These are phyloP conservation scores for Caenorhabditis sinica DNA, from an alignment of 2,888 invertebrate species.

Conservation along the genomic window DNA sequence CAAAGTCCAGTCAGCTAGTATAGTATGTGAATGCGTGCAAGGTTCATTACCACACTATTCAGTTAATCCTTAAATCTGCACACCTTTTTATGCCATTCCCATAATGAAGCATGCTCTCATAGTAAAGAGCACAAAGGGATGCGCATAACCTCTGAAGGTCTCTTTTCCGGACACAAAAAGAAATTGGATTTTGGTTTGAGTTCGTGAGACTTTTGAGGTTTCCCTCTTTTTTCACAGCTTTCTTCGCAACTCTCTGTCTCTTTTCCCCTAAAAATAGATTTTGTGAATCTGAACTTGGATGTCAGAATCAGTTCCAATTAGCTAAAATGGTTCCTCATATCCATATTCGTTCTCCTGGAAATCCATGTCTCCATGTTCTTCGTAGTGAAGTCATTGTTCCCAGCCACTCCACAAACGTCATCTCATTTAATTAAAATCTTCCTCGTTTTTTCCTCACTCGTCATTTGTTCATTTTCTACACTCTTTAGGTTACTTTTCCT, in stretches of 20 bases:
- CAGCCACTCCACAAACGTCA: conserved; percentile 39
- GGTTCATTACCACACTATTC: conserved; percentile 49
- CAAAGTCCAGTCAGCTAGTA: conserved; percentile 27
- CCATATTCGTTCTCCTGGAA: too few species aligned
- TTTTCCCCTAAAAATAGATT: conserved; percentile 22
- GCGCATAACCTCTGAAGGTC: not conserved
- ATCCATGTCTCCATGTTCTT: too few species aligned
- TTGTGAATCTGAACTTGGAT: not conserved
- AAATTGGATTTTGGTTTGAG: conserved; percentile 43
- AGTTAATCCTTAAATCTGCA: conserved; percentile 35
- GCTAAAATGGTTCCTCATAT: too few species aligned
- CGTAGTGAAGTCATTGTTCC: too few species aligned
- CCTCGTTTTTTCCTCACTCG: not conserved
- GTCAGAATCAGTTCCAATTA: not conserved
- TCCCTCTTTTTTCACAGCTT: conserved; percentile 1
- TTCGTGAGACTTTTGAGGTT: conserved; percentile 34
- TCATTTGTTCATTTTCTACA: conserved; percentile 9
- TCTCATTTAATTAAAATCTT: conserved; percentile 47
- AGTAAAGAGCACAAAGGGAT: conserved; percentile 4
- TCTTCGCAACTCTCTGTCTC: conserved; percentile 17
- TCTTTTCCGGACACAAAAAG: not conserved
- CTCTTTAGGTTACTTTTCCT: not conserved
- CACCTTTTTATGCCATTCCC: conserved; percentile 10
- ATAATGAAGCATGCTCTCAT: not conserved
- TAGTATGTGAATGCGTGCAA: conserved; percentile 12